Evolutionary conservation across 2,113 vertebrate genomes (phyloP).

Genomic region (Ammodytes marinus): DNA sequence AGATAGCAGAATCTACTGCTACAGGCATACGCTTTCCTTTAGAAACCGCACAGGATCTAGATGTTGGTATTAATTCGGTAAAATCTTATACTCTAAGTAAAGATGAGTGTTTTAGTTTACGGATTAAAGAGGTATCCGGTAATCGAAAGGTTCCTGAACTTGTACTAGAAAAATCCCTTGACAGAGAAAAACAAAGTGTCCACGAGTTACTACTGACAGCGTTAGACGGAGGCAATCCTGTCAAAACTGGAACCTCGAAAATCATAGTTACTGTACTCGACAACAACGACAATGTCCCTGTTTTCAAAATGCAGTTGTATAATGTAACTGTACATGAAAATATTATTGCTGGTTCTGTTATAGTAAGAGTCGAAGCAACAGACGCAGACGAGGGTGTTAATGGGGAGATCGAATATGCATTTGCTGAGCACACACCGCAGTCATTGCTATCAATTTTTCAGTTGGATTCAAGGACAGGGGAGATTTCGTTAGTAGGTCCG

Average conservation of each 20-base stretch:
- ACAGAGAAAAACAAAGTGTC: constrained; percentile 76
- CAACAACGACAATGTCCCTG: constrained; percentile 90
- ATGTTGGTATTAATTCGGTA: constrained; percentile 86
- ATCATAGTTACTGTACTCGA: constrained; percentile 79
- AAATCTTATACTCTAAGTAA: constrained; percentile 83
- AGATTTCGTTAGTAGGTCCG: constrained; percentile 53
- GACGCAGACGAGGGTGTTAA: constrained; percentile 81
- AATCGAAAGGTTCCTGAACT: constrained; percentile 71
- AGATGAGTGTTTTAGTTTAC: constrained; percentile 82
- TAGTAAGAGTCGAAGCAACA: constrained; percentile 83
- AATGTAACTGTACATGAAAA: constrained; percentile 87
- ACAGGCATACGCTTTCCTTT: constrained; percentile 80
- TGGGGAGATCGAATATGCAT: constrained; percentile 72
- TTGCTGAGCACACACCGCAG: constrained; percentile 65
- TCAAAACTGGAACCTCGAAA: constrained; percentile 65
- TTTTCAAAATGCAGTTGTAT: constrained; percentile 85
- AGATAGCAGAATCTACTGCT: constrained; percentile 67
- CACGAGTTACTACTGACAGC: constrained; percentile 83
- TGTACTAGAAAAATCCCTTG: constrained; percentile 74
- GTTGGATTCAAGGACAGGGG: constrained; percentile 59
- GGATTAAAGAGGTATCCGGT: constrained; percentile 64
- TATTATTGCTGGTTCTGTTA: constrained; percentile 68
- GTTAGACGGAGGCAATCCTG: constrained; percentile 75
- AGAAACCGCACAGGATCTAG: constrained; percentile 85
- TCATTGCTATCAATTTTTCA: constrained; percentile 55